Conservation (phyloP, 2,888 invertebrate species). For the Orchestes rusci region DNA sequence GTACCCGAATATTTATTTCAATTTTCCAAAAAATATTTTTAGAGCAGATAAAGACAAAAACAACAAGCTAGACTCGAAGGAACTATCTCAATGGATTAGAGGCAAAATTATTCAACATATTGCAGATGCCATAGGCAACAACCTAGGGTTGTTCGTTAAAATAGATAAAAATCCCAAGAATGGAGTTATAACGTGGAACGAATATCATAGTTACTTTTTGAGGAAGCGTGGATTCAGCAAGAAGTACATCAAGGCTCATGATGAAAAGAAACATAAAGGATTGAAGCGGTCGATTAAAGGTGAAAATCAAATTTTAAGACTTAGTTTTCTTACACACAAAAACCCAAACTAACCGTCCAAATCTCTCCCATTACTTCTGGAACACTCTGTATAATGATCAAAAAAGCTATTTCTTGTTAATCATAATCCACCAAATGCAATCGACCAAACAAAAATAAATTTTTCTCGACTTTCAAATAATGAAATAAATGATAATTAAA, state of each 20-base stretch:
- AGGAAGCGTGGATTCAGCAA: constrained; percentile 60
- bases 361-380: too few relatives aligned
- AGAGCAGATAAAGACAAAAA: constrained; percentile 58
- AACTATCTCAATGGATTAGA: constrained; percentile 60
- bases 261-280: constrained; percentile 57
- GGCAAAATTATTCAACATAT: constrained; percentile 62
- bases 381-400: too few relatives aligned
- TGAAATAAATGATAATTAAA: too few relatives aligned
- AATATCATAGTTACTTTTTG: constrained; percentile 69
- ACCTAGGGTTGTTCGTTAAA: constrained; percentile 57
- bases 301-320: too few relatives aligned
- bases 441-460: too few relatives aligned
- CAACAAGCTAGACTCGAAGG: constrained; percentile 51
- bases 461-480: too few relatives aligned
- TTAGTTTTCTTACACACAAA: too few relatives aligned
- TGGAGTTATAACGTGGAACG: constrained; percentile 69
- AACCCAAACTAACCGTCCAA: too few relatives aligned
- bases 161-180: constrained; percentile 62
- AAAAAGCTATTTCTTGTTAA: too few relatives aligned
- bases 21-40: constrained; percentile 24
- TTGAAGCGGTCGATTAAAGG: constrained; percentile 55
- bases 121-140: constrained; percentile 57
- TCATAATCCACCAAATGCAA: too few relatives aligned
- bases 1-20: constrained; percentile 18
- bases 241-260: constrained; percentile 57